Conservation (phyloP, 2,113 vertebrate genomes). For the Tragelaphus imberbis region DNA sequence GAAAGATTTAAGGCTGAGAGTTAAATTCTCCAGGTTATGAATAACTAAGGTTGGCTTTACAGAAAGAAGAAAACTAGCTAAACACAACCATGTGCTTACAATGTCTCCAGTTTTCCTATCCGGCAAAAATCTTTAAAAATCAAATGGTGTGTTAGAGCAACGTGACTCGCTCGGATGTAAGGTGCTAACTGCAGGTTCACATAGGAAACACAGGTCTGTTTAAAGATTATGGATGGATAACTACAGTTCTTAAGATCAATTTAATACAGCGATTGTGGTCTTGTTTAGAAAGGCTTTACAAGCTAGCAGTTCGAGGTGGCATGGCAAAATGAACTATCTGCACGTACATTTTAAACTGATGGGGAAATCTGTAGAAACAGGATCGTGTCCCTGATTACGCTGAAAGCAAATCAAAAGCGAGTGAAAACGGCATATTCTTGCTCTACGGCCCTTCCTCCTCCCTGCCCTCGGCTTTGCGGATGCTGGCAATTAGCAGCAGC, state of each 20-base stretch:
- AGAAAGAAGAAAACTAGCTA: neutral
- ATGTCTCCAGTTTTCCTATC: neutral
- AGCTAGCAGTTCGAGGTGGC: neutral
- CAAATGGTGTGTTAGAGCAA: neutral
- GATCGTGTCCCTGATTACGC: neutral
- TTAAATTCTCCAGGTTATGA: neutral
- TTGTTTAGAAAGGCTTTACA: neutral
- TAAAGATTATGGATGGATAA: neutral
- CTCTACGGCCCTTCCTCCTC: neutral
- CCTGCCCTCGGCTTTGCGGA: constrained; percentile 62
- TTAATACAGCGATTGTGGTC: neutral
- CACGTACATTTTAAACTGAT: neutral
- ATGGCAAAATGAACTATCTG: neutral
- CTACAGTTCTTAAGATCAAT: neutral
- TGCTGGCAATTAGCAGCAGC: constrained; percentile 83
- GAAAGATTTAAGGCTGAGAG: neutral
- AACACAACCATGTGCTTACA: neutral
- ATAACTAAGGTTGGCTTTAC: neutral
- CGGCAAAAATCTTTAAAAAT: neutral
- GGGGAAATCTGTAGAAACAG: neutral
- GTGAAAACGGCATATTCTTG: constrained; percentile 49
- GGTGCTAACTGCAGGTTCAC: neutral
- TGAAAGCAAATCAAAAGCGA: constrained; percentile 46
- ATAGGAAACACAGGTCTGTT: neutral
- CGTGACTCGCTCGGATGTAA: neutral